A percentile compares a stretch with the other conserved stretches of the same genome.
These are phyloP conservation scores for Drosophila quasianomalipes DNA, from an alignment of 2,888 invertebrate genomes.

Conservation along the genomic window DNA sequence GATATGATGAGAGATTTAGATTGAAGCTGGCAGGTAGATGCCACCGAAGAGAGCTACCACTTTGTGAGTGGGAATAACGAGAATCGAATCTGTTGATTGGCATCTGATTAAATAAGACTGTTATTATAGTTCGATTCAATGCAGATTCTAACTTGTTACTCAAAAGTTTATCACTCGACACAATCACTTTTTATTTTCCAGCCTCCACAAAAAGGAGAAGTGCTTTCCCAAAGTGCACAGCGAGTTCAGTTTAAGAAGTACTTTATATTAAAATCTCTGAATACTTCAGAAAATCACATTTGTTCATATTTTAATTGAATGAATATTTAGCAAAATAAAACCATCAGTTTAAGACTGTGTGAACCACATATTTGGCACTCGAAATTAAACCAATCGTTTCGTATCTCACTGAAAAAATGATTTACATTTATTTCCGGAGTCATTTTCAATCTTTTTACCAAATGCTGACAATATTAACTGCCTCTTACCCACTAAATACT, in stretches of 20 bases:
- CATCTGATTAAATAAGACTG: not conserved
- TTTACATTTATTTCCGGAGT: not conserved
- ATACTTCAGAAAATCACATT: not conserved
- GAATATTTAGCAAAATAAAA: not conserved
- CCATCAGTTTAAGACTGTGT: not conserved
- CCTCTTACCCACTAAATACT: conserved; percentile 25
- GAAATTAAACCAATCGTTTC: not conserved
- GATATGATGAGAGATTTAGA: conserved; percentile 52
- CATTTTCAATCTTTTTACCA: not conserved
- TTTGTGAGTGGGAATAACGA: conserved; percentile 28
- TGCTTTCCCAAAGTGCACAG: not conserved
- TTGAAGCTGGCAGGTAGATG: conserved; percentile 54
- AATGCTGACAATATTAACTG: conserved; percentile 5
- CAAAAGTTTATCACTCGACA: not conserved
- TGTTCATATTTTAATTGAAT: not conserved
- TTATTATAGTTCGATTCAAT: not conserved
- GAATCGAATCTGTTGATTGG: conserved; percentile 9
- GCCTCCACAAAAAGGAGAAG: fast-evolving
- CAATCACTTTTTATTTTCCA: not conserved
- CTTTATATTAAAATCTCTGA: not conserved
- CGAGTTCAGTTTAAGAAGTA: not conserved
- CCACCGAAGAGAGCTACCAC: conserved; percentile 53
- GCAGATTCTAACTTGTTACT: not conserved
- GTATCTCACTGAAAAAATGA: not conserved
- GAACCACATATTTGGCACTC: not conserved